Evolutionary conservation across 2,113 vertebrate genomes (phyloP), one percentile per base, ranked within the genome.

Genomic region (Sturnus vulgaris): DNA sequence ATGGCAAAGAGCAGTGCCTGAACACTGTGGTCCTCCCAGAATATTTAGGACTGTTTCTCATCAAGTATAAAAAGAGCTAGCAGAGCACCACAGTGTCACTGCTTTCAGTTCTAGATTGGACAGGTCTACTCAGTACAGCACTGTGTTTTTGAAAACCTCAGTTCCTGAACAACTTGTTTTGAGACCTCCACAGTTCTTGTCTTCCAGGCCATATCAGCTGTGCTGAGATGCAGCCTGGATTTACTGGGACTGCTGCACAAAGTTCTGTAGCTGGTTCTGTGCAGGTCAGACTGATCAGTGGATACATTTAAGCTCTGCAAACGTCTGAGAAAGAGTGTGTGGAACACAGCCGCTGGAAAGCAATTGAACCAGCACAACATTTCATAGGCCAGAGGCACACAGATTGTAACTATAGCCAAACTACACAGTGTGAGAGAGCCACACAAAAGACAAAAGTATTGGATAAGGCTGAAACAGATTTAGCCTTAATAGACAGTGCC

Each of bases 401-500:
- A 80, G 83, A 89, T 93, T 82, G 52, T 11, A 95, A 33, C 70
- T 47, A 63, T 7, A 93, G 93, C 91, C 95, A 95, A 95, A 65
- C 81, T 96, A 95, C 91, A 94, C 61, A 95, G 70, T 33, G 57
- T 79, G 82, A 94, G 80, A 89, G 82, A 91, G 81, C 57, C 92
- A 76, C 86, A 92, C 83, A 96, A 92, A 95, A 96, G 80, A 73
- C 86, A 87, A 82, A 94, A 76, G 65, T 59, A 87, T 11, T 82
- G 93, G 91, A 82, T 93, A 94, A 77, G 78, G 53, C 91, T 91
- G 95, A 92, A 95, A 91, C 78, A 92, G 93, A 91, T 91, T 88
- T 80, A 96, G 92, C 81, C 68, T 72, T 93, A 96, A 94, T 37
- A 94, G 92, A 89, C 95, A 93, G 72, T 65, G 57, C 72, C 46